These are phyloP conservation scores for Ataeniobius toweri DNA, from an alignment of 2,797 vertebrate genomes.

Conservation along the genomic window DNA sequence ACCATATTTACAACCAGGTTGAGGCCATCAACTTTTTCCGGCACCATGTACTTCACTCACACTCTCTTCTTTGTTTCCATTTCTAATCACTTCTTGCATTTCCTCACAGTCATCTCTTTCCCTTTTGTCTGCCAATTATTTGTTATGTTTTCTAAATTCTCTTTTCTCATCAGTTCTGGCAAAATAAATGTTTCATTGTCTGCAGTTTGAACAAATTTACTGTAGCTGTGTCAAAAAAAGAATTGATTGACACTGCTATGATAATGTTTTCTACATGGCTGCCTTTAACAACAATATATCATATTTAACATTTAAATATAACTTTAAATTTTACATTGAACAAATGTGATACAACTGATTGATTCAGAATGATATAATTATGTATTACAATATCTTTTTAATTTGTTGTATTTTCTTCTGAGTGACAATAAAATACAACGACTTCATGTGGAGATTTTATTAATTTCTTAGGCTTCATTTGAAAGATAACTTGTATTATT, in stretches of 20 bases:
- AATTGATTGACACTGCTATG: neutral
- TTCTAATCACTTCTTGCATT: conserved; percentile 28
- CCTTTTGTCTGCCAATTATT: conserved; percentile 6
- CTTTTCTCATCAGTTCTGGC: neutral
- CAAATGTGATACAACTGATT: neutral
- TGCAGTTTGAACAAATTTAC: neutral
- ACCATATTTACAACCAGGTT: conserved; percentile 57
- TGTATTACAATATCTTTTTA: neutral
- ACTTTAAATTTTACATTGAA: neutral
- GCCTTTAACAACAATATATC: neutral
- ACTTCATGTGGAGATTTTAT: neutral
- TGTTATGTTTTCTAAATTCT: neutral
- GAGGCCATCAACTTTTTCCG: conserved; percentile 57
- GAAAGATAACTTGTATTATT: neutral
- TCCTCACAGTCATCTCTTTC: conserved; percentile 11
- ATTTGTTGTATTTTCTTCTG: neutral
- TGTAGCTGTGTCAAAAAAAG: neutral
- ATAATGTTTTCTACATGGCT: neutral
- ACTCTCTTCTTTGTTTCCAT: conserved; percentile 12
- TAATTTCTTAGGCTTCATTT: neutral
- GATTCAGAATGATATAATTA: neutral
- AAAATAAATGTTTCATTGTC: neutral
- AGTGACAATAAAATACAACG: neutral
- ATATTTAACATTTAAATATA: neutral
- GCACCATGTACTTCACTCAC: conserved; percentile 25